Percentiles rank a stretch among this genome's conserved stretches.
These are phyloP conservation scores for Nannospalax galili DNA, from an alignment of 2,113 vertebrate genomes.

Conservation along the genomic window DNA sequence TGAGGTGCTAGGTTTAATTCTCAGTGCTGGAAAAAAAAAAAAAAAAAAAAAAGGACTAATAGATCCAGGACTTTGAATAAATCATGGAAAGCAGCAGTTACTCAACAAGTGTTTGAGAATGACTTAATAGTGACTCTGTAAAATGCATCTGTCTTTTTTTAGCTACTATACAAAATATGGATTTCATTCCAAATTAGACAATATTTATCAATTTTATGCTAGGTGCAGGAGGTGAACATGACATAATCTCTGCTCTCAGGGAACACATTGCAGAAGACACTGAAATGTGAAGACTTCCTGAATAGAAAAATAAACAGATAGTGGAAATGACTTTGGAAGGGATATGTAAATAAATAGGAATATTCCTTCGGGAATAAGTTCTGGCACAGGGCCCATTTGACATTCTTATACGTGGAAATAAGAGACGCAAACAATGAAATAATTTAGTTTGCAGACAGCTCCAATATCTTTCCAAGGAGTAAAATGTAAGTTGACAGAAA, in stretches of 20 bases:
- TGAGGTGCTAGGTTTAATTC: neutral
- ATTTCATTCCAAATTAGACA: neutral
- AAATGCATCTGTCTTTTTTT: neutral
- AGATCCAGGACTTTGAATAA: neutral
- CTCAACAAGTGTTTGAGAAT: slow-evolving; percentile 12
- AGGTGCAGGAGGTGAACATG: neutral
- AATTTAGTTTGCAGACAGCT: slow-evolving; percentile 36
- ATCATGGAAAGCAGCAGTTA: neutral
- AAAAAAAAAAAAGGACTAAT: no score
- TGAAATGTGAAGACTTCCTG: neutral
- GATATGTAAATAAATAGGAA: slow-evolving; percentile 57
- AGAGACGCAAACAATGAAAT: slow-evolving; percentile 39
- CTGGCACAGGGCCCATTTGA: slow-evolving; percentile 9
- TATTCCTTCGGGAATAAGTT: slow-evolving; percentile 23
- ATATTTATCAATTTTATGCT: slow-evolving; percentile 32
- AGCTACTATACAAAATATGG: neutral
- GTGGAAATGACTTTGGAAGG: slow-evolving; percentile 58
- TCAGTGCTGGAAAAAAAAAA: neutral
- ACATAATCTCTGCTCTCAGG: neutral
- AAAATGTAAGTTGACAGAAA: slow-evolving; percentile 58
- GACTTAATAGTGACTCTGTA: slow-evolving; percentile 14
- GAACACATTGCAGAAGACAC: slow-evolving; percentile 39
- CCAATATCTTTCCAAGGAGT: slow-evolving; percentile 46
- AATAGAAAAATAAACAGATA: slow-evolving; percentile 37
- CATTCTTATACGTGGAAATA: slow-evolving; percentile 46